Percentiles rank a stretch among this genome's conserved stretches.
phyloP scores from a whole-genome alignment of 2,888 invertebrate genomes.

The Pinctada fucata region DNA sequence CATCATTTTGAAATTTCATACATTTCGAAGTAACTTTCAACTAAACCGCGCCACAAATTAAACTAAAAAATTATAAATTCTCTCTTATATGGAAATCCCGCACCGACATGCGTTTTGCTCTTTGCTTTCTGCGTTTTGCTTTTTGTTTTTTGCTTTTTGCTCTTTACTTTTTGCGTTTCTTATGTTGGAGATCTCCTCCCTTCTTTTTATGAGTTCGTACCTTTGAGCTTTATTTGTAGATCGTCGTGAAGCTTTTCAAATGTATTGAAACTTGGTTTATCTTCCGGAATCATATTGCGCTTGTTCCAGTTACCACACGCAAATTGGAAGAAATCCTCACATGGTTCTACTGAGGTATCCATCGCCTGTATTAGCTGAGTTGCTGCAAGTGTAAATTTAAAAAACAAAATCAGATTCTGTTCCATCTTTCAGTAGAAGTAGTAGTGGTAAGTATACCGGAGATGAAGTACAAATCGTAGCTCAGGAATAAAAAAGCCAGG shows the following conservation, averaged over 20 bases:
- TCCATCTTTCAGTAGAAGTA: background rate
- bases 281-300: slow-evolving; percentile 90
- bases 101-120: too few relatives aligned
- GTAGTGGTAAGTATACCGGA: background rate
- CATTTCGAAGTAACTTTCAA: too few relatives aligned
- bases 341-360: slow-evolving; percentile 87
- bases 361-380: slow-evolving; percentile 89
- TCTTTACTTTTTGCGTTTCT: too few relatives aligned
- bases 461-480: too few relatives aligned
- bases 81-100: too few relatives aligned
- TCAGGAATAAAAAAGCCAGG: too few relatives aligned
- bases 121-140: too few relatives aligned
- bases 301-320: slow-evolving; percentile 94
- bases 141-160: too few relatives aligned
- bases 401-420: background rate
- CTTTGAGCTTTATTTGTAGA: slow-evolving; percentile 87
- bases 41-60: too few relatives aligned
- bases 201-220: slow-evolving; percentile 65
- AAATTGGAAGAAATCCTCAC: slow-evolving; percentile 89
- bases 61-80: too few relatives aligned
- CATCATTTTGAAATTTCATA: too few relatives aligned
- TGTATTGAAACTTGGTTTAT: slow-evolving; percentile 88
- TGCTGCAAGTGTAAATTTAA: slow-evolving; percentile 79
- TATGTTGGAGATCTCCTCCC: too few relatives aligned
- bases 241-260: slow-evolving; percentile 92